Evolutionary conservation across 2,113 vertebrate species (phyloP), one percentile per base, ranked within the genome.

Genomic region (Himantopus leucocephalus): DNA sequence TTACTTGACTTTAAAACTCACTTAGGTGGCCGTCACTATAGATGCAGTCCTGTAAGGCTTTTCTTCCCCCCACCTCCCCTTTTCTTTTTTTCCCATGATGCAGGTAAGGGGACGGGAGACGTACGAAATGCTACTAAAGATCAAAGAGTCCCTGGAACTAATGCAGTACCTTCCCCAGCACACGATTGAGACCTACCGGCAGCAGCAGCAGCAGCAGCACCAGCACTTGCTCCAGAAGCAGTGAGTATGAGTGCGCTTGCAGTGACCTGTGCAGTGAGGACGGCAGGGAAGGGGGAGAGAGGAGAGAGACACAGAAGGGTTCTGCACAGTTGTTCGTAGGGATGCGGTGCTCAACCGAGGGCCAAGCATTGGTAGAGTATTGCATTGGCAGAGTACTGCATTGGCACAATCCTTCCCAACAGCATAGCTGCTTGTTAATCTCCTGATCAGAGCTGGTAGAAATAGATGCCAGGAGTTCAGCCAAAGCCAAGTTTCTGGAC

Each of bases 101-200:
- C 85, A 99, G 99, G 99, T 99, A 93, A 99, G 99, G 97, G 99
- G 99, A 39, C 98, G 99, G 78, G 99, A 99, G 97, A 99, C 99
- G 0, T 99, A 99, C 12, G 99, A 99, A 95, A 99, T 99, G 98
- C 98, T 99, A 83, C 97, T 99, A 62, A 99, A 99, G 98, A 99
- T 99, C 97, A 99, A 99, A 92, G 99, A 99, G 96, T 99, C 99
- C 43, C 97, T 99, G 98, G 99, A 99, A 71, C 99, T 99, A 80
- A 99, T 99, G 99, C 99, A 99, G 98, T 99, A 99, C 88, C 98
- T 99, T 82, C 99, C 99, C 4, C 99, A 99, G 97, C 99, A 99
- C 97, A 99, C 99, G 6, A 99, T 99, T 22, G 99, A 99, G 96
- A 99, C 99, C 2, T 99, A 99, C 98, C 96, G 99, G 58, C 99